Evolutionary conservation across 35 echinoderm and acorn worm genomes (phyloP).

Genomic region (Holothuria glaberrima): DNA sequence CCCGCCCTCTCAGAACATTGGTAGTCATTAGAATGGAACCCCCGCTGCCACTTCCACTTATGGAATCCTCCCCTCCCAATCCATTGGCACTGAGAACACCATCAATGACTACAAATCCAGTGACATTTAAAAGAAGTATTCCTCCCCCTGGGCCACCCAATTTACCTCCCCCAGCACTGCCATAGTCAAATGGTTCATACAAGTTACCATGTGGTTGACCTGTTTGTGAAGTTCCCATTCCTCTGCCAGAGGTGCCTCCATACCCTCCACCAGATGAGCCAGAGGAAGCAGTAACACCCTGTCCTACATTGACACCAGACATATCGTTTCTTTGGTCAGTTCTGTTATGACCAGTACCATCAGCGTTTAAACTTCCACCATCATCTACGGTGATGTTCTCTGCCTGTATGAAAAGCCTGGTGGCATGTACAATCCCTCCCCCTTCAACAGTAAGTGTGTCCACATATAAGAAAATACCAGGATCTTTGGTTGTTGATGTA

Average conservation of each 20-base stretch:
- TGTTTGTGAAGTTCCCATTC: conserved; percentile 55
- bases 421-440: conserved; percentile 68
- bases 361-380: conserved; percentile 73
- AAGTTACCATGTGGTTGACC: conserved; percentile 95
- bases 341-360: conserved; percentile 67
- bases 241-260: conserved; percentile 83
- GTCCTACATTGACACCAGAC: conserved; percentile 66
- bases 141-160: conserved; percentile 76
- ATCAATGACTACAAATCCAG: conserved; percentile 70
- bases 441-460: conserved; percentile 74
- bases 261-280: conserved; percentile 87
- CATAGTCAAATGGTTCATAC: conserved; percentile 89
- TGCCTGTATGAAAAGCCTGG: conserved; percentile 61
- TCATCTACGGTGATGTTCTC: conserved; percentile 91
- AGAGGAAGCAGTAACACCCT: conserved; percentile 40
- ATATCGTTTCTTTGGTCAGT: conserved; percentile 42
- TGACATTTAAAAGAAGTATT: conserved; percentile 76
- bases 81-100: conserved; percentile 87
- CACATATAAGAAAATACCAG: conserved; percentile 70
- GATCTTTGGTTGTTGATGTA: conserved; percentile 62
- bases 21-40: conserved; percentile 71
- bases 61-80: conserved; percentile 15
- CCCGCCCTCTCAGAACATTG: conserved; percentile 63
- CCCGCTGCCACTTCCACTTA: conserved; percentile 76
- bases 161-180: conserved; percentile 79